These are phyloP conservation scores for Fundulus diaphanus DNA, from an alignment of 2,797 vertebrate genomes.

Conservation along the genomic window DNA sequence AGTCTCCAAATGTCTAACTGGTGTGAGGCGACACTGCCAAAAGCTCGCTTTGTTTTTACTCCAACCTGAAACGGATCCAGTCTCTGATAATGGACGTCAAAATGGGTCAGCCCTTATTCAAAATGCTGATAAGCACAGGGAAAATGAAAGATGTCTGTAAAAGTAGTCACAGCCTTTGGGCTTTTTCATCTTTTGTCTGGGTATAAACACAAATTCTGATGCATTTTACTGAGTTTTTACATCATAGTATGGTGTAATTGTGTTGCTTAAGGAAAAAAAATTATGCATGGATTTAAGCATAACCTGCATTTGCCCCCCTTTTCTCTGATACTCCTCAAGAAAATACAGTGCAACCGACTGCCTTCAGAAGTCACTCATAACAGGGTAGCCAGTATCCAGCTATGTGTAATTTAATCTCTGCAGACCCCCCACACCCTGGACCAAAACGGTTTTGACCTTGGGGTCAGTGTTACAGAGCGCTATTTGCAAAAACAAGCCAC, in stretches of 20 bases:
- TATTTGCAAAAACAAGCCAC: not conserved
- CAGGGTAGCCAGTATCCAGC: not conserved
- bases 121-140: conserved; percentile 27
- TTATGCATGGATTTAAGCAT: too few relatives aligned
- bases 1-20: conserved; percentile 51
- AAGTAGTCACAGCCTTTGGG: conserved; percentile 34
- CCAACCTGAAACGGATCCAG: conserved; percentile 52
- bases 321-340: not conserved
- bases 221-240: not conserved
- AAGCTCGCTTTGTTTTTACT: conserved; percentile 47
- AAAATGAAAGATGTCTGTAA: conserved; percentile 34
- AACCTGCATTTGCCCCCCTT: too few relatives aligned
- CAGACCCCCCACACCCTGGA: not conserved
- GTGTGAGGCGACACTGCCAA: conserved; percentile 43
- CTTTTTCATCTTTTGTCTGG: conserved; percentile 19
- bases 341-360: not conserved
- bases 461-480: not conserved
- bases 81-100: conserved; percentile 49
- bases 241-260: too few relatives aligned
- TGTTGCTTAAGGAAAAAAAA: too few relatives aligned
- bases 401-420: not conserved
- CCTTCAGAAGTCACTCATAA: not conserved
- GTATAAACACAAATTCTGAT: not conserved
- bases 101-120: conserved; percentile 56
- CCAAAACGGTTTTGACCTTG: not conserved